A percentile compares a stretch with the other conserved stretches of the same genome.
Evolutionary conservation across 2,113 vertebrate species (phyloP).

Genomic region (Ginglymostoma cirratum): DNA sequence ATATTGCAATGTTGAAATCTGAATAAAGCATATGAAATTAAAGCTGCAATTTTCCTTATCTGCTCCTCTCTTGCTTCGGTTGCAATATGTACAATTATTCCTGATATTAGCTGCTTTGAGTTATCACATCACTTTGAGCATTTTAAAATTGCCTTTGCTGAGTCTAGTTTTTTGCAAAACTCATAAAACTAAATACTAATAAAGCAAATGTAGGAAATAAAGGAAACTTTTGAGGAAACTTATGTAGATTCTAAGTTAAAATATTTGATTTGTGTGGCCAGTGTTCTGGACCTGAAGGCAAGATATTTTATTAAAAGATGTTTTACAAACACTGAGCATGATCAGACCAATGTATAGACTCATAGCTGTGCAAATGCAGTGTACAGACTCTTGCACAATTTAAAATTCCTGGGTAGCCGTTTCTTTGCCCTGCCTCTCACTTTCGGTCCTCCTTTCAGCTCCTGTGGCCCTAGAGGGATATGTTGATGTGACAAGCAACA

Average conservation of each 20-base stretch:
- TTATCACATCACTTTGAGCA: neutral
- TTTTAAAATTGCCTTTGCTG: neutral
- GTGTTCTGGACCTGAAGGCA: neutral
- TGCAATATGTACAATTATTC: neutral
- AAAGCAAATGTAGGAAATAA: neutral
- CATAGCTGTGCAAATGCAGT: neutral
- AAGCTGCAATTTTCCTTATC: neutral
- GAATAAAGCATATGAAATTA: neutral
- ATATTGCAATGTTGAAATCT: neutral
- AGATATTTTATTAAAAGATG: neutral
- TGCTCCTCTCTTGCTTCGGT: neutral
- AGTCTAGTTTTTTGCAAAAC: neutral
- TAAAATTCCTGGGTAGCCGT: neutral
- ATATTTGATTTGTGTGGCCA: neutral
- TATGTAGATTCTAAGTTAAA: conserved; percentile 13
- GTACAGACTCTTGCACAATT: neutral
- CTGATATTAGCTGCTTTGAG: neutral
- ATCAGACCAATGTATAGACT: neutral
- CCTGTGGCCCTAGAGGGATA: neutral
- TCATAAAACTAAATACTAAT: neutral
- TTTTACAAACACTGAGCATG: neutral
- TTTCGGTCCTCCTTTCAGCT: neutral
- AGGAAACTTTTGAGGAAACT: neutral
- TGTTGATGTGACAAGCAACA: neutral
- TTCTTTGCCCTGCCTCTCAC: neutral